Base-by-base conservation (phyloP, 2,888 invertebrate genomes). In the Thera obeliscata region DNA sequence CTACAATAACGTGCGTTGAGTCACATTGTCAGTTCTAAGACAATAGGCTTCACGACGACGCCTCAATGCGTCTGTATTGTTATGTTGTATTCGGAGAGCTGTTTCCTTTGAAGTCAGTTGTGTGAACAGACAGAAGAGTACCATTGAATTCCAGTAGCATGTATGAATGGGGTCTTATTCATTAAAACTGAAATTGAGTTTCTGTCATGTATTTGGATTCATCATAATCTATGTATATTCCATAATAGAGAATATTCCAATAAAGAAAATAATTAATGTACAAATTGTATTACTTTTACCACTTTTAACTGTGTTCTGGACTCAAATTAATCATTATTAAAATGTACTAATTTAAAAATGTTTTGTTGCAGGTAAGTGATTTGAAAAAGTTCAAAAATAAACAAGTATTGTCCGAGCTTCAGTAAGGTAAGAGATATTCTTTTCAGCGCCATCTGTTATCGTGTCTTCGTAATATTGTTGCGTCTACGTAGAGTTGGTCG, bases 401-500 rank as follows among this genome's bases (percentile, higher is more conserved):
- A 22, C 2, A 2, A 22, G 8, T 12, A 33, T 52, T 54, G 52
- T 12, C 5, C 1, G 3, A 12, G 12, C 9, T 38, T 12, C 12
- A 5, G 57, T 71, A 66, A 65, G 68, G 66, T 62, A 54, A 50
- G n/a, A 55, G 49, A 49, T 58, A 9, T 66, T 36, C 57, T 62
- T 43, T 67, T 43, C 70, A 86, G 79, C 86, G 86, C 86, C 86
- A 86, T 81, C 87, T 87, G 67, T 74, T 41, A 11, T 50, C 35
- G 2, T 36, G 3, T 3, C 0, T 2, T 7, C 0, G 60, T 33
- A 81, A 35, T 71, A 52, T 46, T 22, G 22, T 56, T 60, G 1
- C 12, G 8, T 1, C 4, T 3, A 3, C 36, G 7, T 22, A 11
- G n/a, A 35, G 36, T 11, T 0, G 8, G 11, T 43, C 6, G 35